Evolutionary conservation across 2,888 invertebrate genomes (phyloP), one percentile per base, ranked within the genome.

Genomic region (Phasia obesa): DNA sequence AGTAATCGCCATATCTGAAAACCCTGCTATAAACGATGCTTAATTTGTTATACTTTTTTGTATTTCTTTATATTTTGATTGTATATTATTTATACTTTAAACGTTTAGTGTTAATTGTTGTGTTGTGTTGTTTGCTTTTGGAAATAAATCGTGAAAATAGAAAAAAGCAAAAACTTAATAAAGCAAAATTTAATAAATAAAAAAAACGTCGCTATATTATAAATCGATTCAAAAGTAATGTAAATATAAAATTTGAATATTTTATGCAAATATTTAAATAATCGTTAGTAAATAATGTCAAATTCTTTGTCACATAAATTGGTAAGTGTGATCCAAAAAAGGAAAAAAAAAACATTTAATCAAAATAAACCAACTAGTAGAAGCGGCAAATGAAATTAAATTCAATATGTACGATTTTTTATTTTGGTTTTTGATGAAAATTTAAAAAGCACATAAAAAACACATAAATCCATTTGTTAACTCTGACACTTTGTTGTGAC

Each of bases 271-370:
- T 53, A 44, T 38, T 44, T 47, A 23, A 65, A 38, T 47, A 13
- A 35, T 13, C 31, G n/a, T 62, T 51, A 38, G 17, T 55, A 59
- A 78, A 79, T 23, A 42, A 82, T 84, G 84, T 78, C 84, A 59
- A 78, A 81, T 60, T 67, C 78, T 23, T 71, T 84, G 81, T 84
- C 84, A 44, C 62, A 67, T 11, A 70, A 74, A 81, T 71, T 84
- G 81, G 84, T 84, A 81, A 84, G 84, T 78, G 11, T 42, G 38
- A 15, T 4, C 13, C 13, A 15, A 4, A 42, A 42, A 42, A 42
- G 15, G 4, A 13, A 15, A 42, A 13, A n/a, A n/a, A 42, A 42
- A 42, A 15, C 3, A 1, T 4, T 13, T 2, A n/a, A 27, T 27
- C 4, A 27, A 2, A 1, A 13, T n/a, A 42, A 42, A 42, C 38